Evolutionary conservation across 2,797 vertebrate species (phyloP).

Genomic region (Peromyscus nudipes): DNA sequence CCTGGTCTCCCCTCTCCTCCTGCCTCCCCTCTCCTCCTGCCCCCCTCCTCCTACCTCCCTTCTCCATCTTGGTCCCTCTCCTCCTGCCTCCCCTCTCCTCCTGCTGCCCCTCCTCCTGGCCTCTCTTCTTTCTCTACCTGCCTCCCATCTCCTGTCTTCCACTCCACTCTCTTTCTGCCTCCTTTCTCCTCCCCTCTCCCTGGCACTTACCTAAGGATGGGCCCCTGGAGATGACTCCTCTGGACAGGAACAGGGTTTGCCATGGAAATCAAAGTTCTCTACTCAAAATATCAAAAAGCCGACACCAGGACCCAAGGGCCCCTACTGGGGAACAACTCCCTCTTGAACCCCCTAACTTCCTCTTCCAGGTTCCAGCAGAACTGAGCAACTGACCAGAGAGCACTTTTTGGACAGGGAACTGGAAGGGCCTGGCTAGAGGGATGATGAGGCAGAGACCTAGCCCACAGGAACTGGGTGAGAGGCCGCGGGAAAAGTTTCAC

Average conservation of each 20-base stretch:
- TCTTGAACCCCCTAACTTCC: constrained; percentile 55
- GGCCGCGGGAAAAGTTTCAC: constrained; percentile 79
- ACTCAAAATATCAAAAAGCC: neutral
- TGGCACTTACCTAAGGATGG: constrained; percentile 91
- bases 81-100: too few relatives aligned
- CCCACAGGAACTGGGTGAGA: constrained; percentile 76
- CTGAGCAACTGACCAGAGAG: constrained; percentile 37
- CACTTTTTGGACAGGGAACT: constrained; percentile 35
- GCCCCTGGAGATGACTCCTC: constrained; percentile 91
- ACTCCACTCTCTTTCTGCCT: neutral
- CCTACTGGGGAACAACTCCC: constrained; percentile 19
- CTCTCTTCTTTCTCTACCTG: neutral
- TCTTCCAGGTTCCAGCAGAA: constrained; percentile 57
- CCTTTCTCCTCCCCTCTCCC: constrained; percentile 18
- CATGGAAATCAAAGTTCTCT: constrained; percentile 86
- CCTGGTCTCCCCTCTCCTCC: too few relatives aligned
- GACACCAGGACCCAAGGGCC: constrained; percentile 72
- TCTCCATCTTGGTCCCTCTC: neutral
- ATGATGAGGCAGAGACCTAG: constrained; percentile 54
- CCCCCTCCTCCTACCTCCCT: neutral
- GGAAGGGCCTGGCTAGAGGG: constrained; percentile 48
- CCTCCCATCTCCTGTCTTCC: neutral
- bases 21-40: too few relatives aligned
- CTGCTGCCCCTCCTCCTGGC: too few relatives aligned
- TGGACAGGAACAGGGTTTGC: constrained; percentile 91